Conservation (phyloP, 2,888 invertebrate genomes). For the Lasioglossum malachurum region DNA sequence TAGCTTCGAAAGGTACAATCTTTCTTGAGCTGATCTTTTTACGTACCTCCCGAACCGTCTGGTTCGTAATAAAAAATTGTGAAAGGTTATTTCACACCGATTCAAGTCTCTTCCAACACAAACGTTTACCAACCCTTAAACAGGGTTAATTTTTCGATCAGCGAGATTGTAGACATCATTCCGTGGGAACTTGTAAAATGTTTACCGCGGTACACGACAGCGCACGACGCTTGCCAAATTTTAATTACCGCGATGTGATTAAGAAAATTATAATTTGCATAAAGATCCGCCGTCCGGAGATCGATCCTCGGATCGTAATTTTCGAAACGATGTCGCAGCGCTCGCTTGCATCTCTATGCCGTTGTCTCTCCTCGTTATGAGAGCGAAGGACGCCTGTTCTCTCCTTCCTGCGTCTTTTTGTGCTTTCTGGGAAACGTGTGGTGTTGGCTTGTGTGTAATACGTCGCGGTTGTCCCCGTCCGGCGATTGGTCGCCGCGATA, state of each 20-base stretch:
- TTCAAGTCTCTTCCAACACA: neutral
- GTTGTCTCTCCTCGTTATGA: constrained; percentile 52
- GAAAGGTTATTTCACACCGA: neutral
- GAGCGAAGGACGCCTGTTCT: constrained; percentile 63
- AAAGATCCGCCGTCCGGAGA: neutral
- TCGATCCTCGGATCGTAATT: constrained; percentile 57
- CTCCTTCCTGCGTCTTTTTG: constrained; percentile 71
- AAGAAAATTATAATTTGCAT: neutral
- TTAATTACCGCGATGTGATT: neutral
- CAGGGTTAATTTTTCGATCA: too few relatives aligned
- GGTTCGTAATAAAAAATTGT: neutral
- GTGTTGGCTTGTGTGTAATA: constrained; percentile 49
- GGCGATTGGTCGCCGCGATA: constrained; percentile 68
- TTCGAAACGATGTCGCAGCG: constrained; percentile 65
- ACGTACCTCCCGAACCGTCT: neutral
- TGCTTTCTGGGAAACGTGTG: constrained; percentile 69
- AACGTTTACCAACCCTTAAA: too few relatives aligned
- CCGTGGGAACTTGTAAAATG: neutral
- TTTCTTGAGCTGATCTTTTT: too few relatives aligned
- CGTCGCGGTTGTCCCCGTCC: constrained; percentile 49
- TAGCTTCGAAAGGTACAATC: neutral
- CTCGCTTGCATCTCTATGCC: neutral
- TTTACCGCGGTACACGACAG: neutral
- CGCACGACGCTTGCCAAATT: neutral
- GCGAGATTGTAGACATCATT: neutral